Percentiles rank a stretch among this genome's conserved stretches.
These are phyloP conservation scores for Pan paniscus DNA, from an alignment of 2,113 vertebrate genomes.

Conservation along the genomic window DNA sequence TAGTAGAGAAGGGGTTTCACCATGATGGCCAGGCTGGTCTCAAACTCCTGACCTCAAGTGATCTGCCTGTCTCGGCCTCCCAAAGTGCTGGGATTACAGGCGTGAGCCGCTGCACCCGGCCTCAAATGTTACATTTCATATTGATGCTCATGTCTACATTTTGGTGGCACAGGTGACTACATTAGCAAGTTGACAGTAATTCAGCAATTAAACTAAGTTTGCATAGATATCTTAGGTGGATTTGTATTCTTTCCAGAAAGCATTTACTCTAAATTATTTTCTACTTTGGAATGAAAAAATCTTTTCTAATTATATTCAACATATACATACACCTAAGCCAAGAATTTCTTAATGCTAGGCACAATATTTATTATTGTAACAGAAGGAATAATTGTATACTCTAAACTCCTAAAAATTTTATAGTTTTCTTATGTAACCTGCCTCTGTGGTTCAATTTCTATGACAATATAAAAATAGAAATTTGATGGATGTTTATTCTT, in stretches of 20 bases:
- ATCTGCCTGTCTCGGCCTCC: too few relatives aligned
- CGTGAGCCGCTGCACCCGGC: too few relatives aligned
- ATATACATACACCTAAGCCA: not conserved
- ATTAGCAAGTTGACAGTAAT: not conserved
- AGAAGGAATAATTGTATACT: not conserved
- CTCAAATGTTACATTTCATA: not conserved
- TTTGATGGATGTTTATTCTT: not conserved
- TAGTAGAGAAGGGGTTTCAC: too few relatives aligned
- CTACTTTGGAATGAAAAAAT: not conserved
- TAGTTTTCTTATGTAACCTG: not conserved
- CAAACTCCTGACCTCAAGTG: too few relatives aligned
- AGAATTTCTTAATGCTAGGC: not conserved
- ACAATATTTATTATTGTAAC: not conserved
- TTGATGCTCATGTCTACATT: not conserved
- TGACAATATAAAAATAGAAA: not conserved
- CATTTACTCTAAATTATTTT: constrained; percentile 41
- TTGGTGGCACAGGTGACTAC: not conserved
- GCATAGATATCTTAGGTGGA: not conserved
- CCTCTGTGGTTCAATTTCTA: not conserved
- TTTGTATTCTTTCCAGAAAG: not conserved
- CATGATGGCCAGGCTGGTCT: too few relatives aligned
- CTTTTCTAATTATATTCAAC: not conserved
- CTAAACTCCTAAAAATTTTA: not conserved
- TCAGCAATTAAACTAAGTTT: not conserved
- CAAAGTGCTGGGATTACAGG: too few relatives aligned